Evolutionary conservation across 2,888 invertebrate species (phyloP).

Genomic region (Ophonus ardosiacus): DNA sequence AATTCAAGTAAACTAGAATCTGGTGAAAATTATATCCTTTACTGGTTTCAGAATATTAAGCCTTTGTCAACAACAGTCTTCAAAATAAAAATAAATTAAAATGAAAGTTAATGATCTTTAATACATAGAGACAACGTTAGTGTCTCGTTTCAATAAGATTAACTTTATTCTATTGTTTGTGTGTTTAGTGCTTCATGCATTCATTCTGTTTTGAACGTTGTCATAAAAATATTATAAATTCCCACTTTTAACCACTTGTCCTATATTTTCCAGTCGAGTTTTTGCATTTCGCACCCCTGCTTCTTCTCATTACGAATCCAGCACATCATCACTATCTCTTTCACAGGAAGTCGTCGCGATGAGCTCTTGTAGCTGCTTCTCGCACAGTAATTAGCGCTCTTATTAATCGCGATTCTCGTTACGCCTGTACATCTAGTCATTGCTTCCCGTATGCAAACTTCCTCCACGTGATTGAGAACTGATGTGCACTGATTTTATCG

Average conservation of each 20-base stretch:
- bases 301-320: conserved; percentile 1
- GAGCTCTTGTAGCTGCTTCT: conserved; percentile 40
- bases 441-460: not conserved
- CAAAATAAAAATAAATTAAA: too few relatives aligned
- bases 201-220: not conserved
- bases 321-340: not conserved
- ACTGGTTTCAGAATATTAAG: too few relatives aligned
- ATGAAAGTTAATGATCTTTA: too few relatives aligned
- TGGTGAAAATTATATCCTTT: too few relatives aligned
- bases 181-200: too few relatives aligned
- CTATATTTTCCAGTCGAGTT: not conserved
- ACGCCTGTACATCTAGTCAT: conserved; percentile 1
- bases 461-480: not conserved
- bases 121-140: too few relatives aligned
- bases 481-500: not conserved
- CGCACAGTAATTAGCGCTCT: conserved; percentile 53
- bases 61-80: too few relatives aligned
- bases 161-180: too few relatives aligned
- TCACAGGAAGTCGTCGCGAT: conserved; percentile 53
- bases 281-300: not conserved
- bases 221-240: not conserved
- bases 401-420: conserved; percentile 62
- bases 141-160: too few relatives aligned
- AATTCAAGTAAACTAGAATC: too few relatives aligned
- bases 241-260: not conserved